Evolutionary conservation across 2,888 invertebrate genomes (phyloP), one percentile per base, ranked within the genome.

Genomic region (Agonopterix heracliana): DNA sequence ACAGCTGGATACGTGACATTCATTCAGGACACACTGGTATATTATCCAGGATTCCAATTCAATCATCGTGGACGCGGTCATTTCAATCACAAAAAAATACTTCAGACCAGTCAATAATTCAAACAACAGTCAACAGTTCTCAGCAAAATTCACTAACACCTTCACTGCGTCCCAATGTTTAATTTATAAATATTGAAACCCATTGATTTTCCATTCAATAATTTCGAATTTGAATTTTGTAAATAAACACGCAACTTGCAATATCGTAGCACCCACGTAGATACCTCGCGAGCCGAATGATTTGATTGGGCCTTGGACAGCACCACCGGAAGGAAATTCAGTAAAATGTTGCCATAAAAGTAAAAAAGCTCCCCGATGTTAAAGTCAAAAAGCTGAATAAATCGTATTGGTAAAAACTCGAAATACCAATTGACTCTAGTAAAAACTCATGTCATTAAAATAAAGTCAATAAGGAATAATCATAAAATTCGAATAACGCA

Each of bases 31-130:
- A 79, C 91, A 92, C 66, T 92, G 92, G 78, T 92, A 92, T 74
- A 92, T 91, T 64, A 92, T 85, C 92, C 92, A 93, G 74, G 92
- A 91, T 74, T 93, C 92, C 74, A 92, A 71, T 74, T 92, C 92
- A 61, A 92, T 90, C 82, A 92, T 90, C 40, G 92, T 86, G 63
- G 88, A 86, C 63, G 88, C 88, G 66, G 88, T 88, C 88, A 88
- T 88, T 69, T 71, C 82, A 61, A 59, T 65, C 68, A 67, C 64
- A 63, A 64, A 62, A 63, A 64, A 62, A 56, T 53, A 53, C 56
- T 48, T 54, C 54, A 54, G 74, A 74, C 64, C 55, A 72, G 69
- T 68, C 66, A 68, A 66, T 66, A 63, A 62, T 44, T 12, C 34
- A 64, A 63, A 55, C 26, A 26, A 26, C 59, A 62, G 54, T 64